Conservation (phyloP, 2,797 vertebrate genomes). For the Pseudochirops corinnae region DNA sequence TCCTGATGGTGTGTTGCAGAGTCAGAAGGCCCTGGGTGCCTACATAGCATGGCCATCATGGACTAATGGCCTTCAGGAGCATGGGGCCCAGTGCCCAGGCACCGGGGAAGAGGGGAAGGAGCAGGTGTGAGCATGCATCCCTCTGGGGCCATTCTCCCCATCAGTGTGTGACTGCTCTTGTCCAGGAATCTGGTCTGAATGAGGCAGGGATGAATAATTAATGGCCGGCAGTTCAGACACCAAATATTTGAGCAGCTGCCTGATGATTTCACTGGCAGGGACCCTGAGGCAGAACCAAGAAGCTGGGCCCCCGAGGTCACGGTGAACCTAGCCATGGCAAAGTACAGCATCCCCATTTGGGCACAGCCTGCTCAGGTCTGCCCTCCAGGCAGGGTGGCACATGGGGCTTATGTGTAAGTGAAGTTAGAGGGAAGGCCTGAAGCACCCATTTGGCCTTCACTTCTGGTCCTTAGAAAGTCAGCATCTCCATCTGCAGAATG, state of each 20-base stretch:
- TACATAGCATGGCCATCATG: background rate
- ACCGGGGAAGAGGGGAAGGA: slow-evolving; percentile 63
- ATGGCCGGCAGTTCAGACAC: slow-evolving; percentile 87
- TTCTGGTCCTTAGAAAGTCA: background rate
- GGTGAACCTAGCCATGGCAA: slow-evolving; percentile 46
- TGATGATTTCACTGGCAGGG: slow-evolving; percentile 86
- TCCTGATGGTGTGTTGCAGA: background rate
- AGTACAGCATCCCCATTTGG: slow-evolving; percentile 29
- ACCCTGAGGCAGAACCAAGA: slow-evolving; percentile 84
- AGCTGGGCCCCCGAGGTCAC: slow-evolving; percentile 75
- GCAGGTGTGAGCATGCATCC: slow-evolving; percentile 82
- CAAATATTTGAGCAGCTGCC: slow-evolving; percentile 91
- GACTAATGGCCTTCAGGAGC: background rate
- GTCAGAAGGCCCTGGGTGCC: background rate
- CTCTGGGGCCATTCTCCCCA: slow-evolving; percentile 81
- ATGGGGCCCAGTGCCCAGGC: background rate
- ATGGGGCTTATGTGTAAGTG: background rate
- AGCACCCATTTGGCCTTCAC: background rate
- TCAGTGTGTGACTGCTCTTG: slow-evolving; percentile 86
- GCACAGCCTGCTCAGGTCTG: slow-evolving; percentile 43
- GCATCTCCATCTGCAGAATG: background rate
- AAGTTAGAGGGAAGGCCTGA: background rate
- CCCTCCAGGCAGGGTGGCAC: background rate
- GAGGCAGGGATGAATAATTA: slow-evolving; percentile 87
- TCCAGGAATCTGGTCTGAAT: slow-evolving; percentile 87